A percentile compares a stretch with the other conserved stretches of the same genome.
phyloP scores from a whole-genome alignment of 2,888 invertebrate genomes.

The Drosophila neoperkinsi region DNA sequence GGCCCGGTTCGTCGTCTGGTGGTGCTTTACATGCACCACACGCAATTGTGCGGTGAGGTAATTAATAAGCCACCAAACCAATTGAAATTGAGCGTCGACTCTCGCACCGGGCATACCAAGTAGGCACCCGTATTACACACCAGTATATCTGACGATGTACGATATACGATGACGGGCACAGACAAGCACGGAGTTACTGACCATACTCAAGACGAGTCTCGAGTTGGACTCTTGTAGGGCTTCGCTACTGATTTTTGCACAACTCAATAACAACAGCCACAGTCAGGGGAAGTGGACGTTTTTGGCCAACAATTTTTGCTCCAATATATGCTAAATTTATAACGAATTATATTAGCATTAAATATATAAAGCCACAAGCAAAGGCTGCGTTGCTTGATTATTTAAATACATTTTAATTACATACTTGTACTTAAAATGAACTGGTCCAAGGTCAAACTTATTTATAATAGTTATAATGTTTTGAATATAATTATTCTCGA shows the following conservation, averaged over 20 bases:
- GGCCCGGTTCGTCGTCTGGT: constrained; percentile 38
- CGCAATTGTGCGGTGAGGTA: constrained; percentile 78
- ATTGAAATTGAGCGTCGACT: constrained; percentile 71
- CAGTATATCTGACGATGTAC: constrained; percentile 15
- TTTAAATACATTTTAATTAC: neutral
- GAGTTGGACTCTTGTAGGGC: constrained; percentile 52
- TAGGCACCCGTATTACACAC: constrained; percentile 38
- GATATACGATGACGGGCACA: constrained; percentile 27
- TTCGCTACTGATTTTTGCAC: constrained; percentile 47
- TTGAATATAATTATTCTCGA: neutral
- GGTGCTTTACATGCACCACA: constrained; percentile 63
- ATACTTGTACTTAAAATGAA: neutral
- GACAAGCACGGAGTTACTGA: constrained; percentile 57
- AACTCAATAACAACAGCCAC: constrained; percentile 19
- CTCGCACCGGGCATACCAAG: constrained; percentile 72
- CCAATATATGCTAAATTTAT: neutral
- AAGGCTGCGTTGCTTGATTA: neutral
- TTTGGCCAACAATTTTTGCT: constrained; percentile 1
- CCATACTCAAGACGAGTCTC: constrained; percentile 75
- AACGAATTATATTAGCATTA: neutral
- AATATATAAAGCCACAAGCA: neutral
- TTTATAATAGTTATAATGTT: neutral
- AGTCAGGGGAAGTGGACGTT: constrained; percentile 6
- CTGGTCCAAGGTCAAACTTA: neutral
- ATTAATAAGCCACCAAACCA: constrained; percentile 74